These are phyloP conservation scores for Epizoanthus ramosus DNA, from an alignment of 92 coral and sea anemone genomes.

Conservation along the genomic window DNA sequence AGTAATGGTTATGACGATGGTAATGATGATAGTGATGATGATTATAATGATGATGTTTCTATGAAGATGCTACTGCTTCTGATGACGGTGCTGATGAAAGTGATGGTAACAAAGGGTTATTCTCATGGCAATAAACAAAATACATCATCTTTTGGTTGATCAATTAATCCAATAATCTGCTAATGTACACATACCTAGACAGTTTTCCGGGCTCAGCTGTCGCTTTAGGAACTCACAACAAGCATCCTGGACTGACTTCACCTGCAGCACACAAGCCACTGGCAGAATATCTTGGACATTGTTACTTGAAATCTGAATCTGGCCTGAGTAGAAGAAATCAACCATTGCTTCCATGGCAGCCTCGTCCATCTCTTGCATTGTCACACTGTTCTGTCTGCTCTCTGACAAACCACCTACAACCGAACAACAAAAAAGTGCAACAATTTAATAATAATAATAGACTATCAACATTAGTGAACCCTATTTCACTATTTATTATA, in stretches of 20 bases:
- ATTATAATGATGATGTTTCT: too few species aligned
- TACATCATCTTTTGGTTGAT: too few species aligned
- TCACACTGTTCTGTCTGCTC: constrained; percentile 79
- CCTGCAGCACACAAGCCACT: constrained; percentile 89
- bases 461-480: constrained; percentile 44
- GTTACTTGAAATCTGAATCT: constrained; percentile 74
- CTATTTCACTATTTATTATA: too few species aligned
- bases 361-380: constrained; percentile 87
- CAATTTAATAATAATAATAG: too few species aligned
- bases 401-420: constrained; percentile 88
- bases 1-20: too few species aligned
- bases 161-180: neutral
- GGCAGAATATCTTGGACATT: constrained; percentile 95
- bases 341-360: constrained; percentile 77
- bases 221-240: constrained; percentile 94
- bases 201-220: constrained; percentile 93
- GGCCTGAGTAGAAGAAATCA: constrained; percentile 89
- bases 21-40: too few species aligned
- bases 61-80: too few species aligned
- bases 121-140: too few species aligned
- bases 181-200: constrained; percentile 82
- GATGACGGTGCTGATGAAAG: too few species aligned
- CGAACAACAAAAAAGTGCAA: neutral
- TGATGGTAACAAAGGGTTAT: too few species aligned
- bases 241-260: constrained; percentile 89